These are phyloP conservation scores for Podilymbus podiceps DNA, from an alignment of 2,113 vertebrate species.

Conservation along the genomic window DNA sequence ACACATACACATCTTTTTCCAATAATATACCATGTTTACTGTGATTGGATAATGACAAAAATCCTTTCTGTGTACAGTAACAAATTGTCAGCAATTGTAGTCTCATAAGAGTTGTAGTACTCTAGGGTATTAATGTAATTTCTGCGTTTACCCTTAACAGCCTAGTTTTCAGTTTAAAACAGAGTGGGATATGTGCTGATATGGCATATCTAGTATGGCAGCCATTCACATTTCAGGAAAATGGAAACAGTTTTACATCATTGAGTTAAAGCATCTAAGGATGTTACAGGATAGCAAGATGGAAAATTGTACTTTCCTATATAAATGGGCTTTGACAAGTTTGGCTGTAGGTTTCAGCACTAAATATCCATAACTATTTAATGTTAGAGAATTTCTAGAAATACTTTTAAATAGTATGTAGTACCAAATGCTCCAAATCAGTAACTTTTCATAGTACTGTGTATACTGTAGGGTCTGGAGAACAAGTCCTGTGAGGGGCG, in stretches of 20 bases:
- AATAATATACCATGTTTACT: background rate
- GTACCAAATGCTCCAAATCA: background rate
- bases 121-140: background rate
- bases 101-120: background rate
- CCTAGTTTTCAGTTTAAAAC: background rate
- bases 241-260: background rate
- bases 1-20: background rate
- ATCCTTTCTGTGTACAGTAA: background rate
- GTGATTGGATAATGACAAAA: background rate
- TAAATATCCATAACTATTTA: background rate
- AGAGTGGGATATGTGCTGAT: background rate
- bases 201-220: background rate
- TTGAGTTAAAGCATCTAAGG: background rate
- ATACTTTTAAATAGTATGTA: background rate
- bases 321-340: background rate
- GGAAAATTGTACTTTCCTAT: background rate
- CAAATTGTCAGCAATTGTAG: background rate
- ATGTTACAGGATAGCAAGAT: background rate
- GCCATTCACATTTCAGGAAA: background rate
- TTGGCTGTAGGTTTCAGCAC: background rate
- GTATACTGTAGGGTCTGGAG: background rate
- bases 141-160: background rate
- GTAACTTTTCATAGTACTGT: background rate
- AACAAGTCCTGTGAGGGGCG: too few species aligned
- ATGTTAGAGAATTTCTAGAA: background rate